These are phyloP conservation scores for Dicrostonyx torquatus DNA, from an alignment of 2,797 vertebrate species.

Conservation along the genomic window DNA sequence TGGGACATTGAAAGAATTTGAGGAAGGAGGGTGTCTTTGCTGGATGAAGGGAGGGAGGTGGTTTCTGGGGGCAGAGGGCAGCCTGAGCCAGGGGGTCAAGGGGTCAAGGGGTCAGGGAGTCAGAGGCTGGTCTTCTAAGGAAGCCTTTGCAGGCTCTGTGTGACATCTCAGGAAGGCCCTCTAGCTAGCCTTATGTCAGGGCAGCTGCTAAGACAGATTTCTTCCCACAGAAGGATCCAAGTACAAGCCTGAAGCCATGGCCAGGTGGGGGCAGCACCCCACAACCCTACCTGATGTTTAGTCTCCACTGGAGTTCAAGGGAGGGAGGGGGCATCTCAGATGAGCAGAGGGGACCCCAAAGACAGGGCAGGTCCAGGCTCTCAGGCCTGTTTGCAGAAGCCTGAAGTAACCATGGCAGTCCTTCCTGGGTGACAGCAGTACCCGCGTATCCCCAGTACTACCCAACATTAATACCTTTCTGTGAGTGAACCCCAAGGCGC, in stretches of 20 bases:
- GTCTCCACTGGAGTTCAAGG: neutral
- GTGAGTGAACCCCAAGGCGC: neutral
- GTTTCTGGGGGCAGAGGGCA: neutral
- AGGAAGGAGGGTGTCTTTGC: neutral
- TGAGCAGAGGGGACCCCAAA: neutral
- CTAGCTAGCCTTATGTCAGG: neutral
- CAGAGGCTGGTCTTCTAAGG: fast-evolving
- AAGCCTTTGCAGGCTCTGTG: neutral
- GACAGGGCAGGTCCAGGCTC: neutral
- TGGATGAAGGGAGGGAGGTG: neutral
- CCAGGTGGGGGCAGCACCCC: neutral
- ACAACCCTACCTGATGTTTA: too few species aligned
- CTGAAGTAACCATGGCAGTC: neutral
- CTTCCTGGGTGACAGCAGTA: fast-evolving
- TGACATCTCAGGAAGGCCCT: neutral
- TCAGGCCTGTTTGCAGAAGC: neutral
- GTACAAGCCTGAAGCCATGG: neutral
- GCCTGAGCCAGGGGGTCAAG: neutral
- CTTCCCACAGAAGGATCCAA: neutral
- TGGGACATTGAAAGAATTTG: neutral
- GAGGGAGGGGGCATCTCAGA: neutral
- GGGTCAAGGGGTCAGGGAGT: neutral
- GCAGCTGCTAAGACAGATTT: neutral
- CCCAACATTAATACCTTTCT: neutral
- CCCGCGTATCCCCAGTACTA: neutral